phyloP scores from a whole-genome alignment of 64 coral and sea anemone species.

The Platygyra sinensis region DNA sequence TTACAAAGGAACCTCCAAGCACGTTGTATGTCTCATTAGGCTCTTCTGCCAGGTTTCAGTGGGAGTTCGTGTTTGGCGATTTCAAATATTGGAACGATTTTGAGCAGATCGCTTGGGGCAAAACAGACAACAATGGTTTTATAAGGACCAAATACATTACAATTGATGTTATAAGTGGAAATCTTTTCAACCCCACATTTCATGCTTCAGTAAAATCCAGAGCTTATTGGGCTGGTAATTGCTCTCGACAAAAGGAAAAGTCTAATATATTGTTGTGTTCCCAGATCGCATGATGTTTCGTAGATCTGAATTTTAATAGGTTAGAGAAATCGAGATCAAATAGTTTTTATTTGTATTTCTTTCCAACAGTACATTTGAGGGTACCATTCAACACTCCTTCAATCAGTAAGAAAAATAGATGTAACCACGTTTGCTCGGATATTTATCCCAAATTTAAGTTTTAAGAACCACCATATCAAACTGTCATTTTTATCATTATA shows the following conservation, averaged over 20 bases:
- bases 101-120: neutral
- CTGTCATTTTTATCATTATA: no score
- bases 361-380: no score
- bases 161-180: neutral
- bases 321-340: no score
- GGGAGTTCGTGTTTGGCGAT: neutral
- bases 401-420: no score
- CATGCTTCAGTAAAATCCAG: neutral
- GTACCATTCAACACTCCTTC: no score
- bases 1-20: neutral
- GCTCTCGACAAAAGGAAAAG: neutral
- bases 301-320: no score
- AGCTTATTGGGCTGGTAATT: neutral
- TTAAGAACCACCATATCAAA: no score
- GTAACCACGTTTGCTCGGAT: no score
- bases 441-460: no score
- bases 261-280: no score
- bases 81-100: neutral
- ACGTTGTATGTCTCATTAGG: neutral
- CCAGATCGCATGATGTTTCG: no score
- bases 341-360: no score
- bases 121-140: neutral
- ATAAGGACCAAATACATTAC: constrained; percentile 16
- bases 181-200: neutral
- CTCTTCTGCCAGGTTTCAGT: neutral